phyloP scores from a whole-genome alignment of 2,888 invertebrate species.

The Leptothorax acervorum region DNA sequence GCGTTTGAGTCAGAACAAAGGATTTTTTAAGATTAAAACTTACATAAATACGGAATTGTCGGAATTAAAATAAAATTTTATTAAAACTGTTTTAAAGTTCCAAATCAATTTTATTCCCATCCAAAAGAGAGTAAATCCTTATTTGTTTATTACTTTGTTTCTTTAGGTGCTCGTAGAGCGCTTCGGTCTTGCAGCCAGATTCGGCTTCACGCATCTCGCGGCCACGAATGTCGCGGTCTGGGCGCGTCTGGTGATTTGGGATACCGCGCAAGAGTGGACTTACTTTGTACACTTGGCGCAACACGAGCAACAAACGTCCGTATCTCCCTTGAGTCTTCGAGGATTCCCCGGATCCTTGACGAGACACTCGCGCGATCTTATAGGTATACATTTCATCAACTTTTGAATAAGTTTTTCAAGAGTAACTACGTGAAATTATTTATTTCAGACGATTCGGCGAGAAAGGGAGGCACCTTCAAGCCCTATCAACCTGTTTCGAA shows the following conservation, averaged over 20 bases:
- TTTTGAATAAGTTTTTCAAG: not conserved
- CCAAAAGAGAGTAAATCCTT: not conserved
- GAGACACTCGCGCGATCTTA: slow-evolving; percentile 80
- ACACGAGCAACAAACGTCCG: slow-evolving; percentile 78
- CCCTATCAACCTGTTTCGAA: slow-evolving; percentile 85
- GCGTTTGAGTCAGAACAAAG: not conserved
- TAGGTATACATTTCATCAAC: slow-evolving; percentile 73
- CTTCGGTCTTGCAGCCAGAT: slow-evolving; percentile 86
- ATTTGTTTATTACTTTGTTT: not conserved
- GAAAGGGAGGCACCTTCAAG: slow-evolving; percentile 44
- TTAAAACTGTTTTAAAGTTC: not conserved
- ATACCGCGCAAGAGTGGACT: slow-evolving; percentile 87
- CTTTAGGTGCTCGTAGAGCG: slow-evolving; percentile 86
- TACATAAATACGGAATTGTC: not conserved
- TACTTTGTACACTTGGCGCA: slow-evolving; percentile 86
- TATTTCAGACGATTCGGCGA: slow-evolving; percentile 49
- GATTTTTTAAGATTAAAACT: slow-evolving; percentile 7
- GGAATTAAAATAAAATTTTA: not conserved
- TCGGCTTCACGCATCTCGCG: slow-evolving; percentile 87
- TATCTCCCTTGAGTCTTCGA: slow-evolving; percentile 84
- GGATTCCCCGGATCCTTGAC: slow-evolving; percentile 85
- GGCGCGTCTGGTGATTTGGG: slow-evolving; percentile 87
- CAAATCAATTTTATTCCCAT: not conserved
- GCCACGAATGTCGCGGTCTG: slow-evolving; percentile 87
- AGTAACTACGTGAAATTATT: not conserved